phyloP scores from a whole-genome alignment of 2,888 invertebrate species.

The Drosophila mulleri region DNA sequence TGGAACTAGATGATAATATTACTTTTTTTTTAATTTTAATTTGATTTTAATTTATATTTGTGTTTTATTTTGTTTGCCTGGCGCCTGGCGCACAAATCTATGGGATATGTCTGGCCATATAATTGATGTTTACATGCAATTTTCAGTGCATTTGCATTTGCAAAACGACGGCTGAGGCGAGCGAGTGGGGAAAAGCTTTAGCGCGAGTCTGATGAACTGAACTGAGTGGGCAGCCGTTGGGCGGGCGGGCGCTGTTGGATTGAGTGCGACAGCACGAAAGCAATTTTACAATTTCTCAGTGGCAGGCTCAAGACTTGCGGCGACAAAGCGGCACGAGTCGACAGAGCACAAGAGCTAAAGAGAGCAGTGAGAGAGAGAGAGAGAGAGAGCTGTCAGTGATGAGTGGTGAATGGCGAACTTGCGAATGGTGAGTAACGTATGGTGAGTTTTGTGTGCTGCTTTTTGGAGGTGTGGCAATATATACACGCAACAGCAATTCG shows the following conservation, averaged over 20 bases:
- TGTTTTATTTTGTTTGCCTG: conserved; percentile 24
- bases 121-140: conserved; percentile 63
- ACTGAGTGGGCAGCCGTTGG: conserved; percentile 38
- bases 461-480: conserved; percentile 68
- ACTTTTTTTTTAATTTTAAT: not conserved
- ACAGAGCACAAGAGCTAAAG: not conserved
- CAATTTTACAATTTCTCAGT: conserved; percentile 13
- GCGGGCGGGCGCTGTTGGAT: not conserved
- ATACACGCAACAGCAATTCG: conserved; percentile 23
- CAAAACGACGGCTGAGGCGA: conserved; percentile 40
- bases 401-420: conserved; percentile 28
- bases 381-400: conserved; percentile 39
- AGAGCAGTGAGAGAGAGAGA: conserved; percentile 2
- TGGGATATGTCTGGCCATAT: conserved; percentile 42
- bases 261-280: conserved; percentile 20
- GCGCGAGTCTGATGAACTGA: conserved; percentile 71
- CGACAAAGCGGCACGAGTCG: conserved; percentile 11
- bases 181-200: conserved; percentile 39
- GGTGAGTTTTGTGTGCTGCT: conserved; percentile 18
- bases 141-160: conserved; percentile 75
- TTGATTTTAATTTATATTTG: not conserved
- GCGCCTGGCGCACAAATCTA: conserved; percentile 46
- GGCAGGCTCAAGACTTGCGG: conserved; percentile 38
- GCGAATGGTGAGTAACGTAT: conserved; percentile 38
- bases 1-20: no score